These are phyloP conservation scores for Psilanteris sp. DNA, from an alignment of 1,140 invertebrate species.

Conservation along the genomic window DNA sequence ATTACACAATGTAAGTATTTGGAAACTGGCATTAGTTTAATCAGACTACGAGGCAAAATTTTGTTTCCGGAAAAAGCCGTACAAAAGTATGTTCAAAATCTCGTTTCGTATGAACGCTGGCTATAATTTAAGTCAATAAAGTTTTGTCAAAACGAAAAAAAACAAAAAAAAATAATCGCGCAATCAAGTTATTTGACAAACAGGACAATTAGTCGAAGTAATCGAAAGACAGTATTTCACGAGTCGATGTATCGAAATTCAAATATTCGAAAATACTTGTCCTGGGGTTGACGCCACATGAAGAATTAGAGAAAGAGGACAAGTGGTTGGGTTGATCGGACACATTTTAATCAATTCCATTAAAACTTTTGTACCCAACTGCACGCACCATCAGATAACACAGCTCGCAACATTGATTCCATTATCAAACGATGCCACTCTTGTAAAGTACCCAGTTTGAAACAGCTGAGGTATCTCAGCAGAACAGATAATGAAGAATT, in stretches of 20 bases:
- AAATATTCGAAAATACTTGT: slow-evolving; percentile 74
- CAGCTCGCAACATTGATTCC: slow-evolving; percentile 51
- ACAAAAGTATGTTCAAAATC: no score
- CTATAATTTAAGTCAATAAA: no score
- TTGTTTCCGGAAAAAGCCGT: no score
- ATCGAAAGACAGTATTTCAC: slow-evolving; percentile 79
- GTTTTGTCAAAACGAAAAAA: no score
- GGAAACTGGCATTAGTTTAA: slow-evolving; percentile 46
- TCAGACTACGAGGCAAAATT: no score
- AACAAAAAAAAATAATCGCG: no score
- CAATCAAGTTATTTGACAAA: no score
- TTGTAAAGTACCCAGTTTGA: slow-evolving; percentile 39
- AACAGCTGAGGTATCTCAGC: slow-evolving; percentile 37
- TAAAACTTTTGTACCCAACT: slow-evolving; percentile 74
- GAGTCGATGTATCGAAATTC: slow-evolving; percentile 74
- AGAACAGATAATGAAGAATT: slow-evolving; percentile 32
- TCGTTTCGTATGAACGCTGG: no score
- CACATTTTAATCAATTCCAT: slow-evolving; percentile 81
- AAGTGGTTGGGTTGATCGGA: slow-evolving; percentile 75
- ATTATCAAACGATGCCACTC: slow-evolving; percentile 54
- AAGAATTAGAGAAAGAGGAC: slow-evolving; percentile 58
- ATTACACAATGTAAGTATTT: slow-evolving; percentile 24
- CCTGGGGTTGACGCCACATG: slow-evolving; percentile 55
- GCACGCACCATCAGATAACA: slow-evolving; percentile 53
- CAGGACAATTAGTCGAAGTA: slow-evolving; percentile 77